phyloP scores from a whole-genome alignment of 2,797 vertebrate genomes.

The Lagorchestes hirsutus region DNA sequence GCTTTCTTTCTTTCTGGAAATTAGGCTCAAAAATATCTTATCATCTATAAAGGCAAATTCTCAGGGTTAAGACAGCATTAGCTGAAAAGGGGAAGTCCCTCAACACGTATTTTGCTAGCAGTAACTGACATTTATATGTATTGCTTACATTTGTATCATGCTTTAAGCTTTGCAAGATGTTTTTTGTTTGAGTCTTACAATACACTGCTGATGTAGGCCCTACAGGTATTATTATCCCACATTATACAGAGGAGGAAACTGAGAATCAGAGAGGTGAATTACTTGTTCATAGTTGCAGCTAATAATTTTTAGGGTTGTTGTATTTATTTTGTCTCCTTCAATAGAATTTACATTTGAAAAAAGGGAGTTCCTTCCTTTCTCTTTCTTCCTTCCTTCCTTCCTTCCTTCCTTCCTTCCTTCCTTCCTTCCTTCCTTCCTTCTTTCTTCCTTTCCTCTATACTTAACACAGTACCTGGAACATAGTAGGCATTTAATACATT shows the following conservation, averaged over 20 bases:
- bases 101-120: not conserved
- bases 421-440: no score
- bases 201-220: not conserved
- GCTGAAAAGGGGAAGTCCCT: not conserved
- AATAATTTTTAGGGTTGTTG: not conserved
- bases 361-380: not conserved
- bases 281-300: not conserved
- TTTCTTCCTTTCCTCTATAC: no score
- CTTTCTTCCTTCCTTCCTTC: no score
- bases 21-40: constrained; percentile 6
- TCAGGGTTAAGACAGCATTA: not conserved
- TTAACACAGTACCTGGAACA: not conserved
- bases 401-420: no score
- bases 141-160: not conserved
- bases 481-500: not conserved
- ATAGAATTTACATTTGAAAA: not conserved
- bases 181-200: not conserved
- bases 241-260: not conserved
- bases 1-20: not conserved
- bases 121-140: not conserved
- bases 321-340: not conserved
- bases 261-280: not conserved
- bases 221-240: not conserved
- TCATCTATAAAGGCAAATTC: not conserved
- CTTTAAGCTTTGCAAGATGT: not conserved